phyloP scores from a whole-genome alignment of 2,888 invertebrate species.

The Cheilosia variabilis region DNA sequence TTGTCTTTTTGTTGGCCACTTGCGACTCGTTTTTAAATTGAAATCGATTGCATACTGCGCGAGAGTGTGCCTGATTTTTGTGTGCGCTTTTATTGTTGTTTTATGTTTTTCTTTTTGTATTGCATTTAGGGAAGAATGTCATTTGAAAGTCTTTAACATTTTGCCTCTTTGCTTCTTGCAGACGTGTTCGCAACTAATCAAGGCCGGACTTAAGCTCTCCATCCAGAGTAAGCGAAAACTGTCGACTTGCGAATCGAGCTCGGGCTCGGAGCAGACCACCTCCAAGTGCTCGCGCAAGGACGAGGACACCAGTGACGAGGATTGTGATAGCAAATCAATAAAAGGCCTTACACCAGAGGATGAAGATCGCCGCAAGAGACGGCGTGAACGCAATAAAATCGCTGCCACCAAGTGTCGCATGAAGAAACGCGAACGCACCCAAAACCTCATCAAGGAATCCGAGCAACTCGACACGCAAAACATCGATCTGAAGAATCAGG shows the following conservation, averaged over 20 bases:
- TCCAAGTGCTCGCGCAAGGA: conserved; percentile 83
- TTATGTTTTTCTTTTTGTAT: conserved; percentile 22
- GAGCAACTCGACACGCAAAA: conserved; percentile 94
- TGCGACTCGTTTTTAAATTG: conserved; percentile 67
- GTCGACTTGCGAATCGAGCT: conserved; percentile 87
- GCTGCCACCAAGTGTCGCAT: conserved; percentile 97
- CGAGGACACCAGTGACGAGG: conserved; percentile 81
- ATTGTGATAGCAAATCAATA: conserved; percentile 86
- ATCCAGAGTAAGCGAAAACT: conserved; percentile 94
- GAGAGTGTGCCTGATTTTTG: conserved; percentile 27
- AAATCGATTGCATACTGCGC: conserved; percentile 54
- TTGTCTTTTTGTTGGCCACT: conserved; percentile 74
- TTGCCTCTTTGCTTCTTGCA: conserved; percentile 82
- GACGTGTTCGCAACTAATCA: conserved; percentile 95
- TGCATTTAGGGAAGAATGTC: conserved; percentile 33
- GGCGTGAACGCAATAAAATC: conserved; percentile 96
- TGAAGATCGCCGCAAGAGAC: conserved; percentile 92
- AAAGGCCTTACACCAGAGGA: conserved; percentile 93
- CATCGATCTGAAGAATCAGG: conserved; percentile 91
- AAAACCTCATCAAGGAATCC: conserved; percentile 93
- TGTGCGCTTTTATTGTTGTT: conserved; percentile 28
- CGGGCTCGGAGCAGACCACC: conserved; percentile 83
- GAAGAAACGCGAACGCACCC: conserved; percentile 95
- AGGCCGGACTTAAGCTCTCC: conserved; percentile 94
- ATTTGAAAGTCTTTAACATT: conserved; percentile 26